These are phyloP conservation scores for Passer montanus DNA, from an alignment of 2,113 vertebrate genomes.

Conservation along the genomic window DNA sequence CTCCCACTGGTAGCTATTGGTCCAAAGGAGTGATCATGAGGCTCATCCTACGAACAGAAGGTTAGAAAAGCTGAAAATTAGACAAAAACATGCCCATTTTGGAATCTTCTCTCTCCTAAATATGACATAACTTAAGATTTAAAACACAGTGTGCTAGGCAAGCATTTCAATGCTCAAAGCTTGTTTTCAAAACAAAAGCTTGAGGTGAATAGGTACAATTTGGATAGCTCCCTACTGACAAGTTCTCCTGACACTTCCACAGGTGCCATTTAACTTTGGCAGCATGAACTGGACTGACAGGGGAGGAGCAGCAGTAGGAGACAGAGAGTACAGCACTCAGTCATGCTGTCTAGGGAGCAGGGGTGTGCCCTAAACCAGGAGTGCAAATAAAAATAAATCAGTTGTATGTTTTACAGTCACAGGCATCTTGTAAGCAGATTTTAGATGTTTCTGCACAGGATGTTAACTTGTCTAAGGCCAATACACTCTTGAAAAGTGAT, in stretches of 20 bases:
- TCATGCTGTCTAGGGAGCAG: not conserved
- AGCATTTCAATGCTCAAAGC: not conserved
- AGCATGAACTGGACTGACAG: not conserved
- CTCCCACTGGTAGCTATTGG: conserved; percentile 81
- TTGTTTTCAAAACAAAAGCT: not conserved
- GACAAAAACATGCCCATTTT: not conserved
- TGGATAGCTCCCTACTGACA: not conserved
- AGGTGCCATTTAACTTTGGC: not conserved
- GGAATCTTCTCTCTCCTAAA: not conserved
- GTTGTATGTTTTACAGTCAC: not conserved
- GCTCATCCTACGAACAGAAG: conserved; percentile 81
- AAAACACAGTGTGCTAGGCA: not conserved
- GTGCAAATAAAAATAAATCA: not conserved
- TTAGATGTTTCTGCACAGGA: not conserved
- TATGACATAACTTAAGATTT: not conserved
- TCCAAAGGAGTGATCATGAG: conserved; percentile 85
- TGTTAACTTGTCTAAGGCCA: not conserved
- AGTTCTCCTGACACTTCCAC: not conserved
- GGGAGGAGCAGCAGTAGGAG: not conserved
- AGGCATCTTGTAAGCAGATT: not conserved
- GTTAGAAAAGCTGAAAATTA: not conserved
- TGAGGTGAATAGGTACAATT: not conserved
- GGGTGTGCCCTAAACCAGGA: not conserved
- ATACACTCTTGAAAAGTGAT: not conserved
- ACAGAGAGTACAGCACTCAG: not conserved